Base-by-base conservation (phyloP, 2,797 vertebrate genomes). In the Spondyliosoma cantharus region DNA sequence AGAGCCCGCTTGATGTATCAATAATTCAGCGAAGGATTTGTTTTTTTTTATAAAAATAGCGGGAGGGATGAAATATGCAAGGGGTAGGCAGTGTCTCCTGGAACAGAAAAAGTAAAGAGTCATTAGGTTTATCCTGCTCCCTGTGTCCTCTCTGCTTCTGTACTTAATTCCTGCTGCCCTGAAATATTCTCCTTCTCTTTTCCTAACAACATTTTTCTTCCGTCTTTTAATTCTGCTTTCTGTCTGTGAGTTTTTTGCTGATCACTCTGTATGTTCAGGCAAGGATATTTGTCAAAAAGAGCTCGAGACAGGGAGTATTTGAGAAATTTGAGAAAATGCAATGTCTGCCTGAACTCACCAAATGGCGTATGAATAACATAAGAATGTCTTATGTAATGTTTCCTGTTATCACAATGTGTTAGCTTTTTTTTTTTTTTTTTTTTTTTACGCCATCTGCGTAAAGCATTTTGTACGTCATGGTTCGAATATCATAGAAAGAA, bases 31-130 rank as follows among this genome's bases (percentile, higher is more conserved):
- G 1, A 56, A 3, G 67, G 0, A 71, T 73, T 83, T 74, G 66
- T 74, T 68, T 63, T 3, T 32, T 13, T 16, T 49, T 58, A 69
- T 86, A 87, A 75, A 90, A 78, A 90, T 84, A 80, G 76, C n/a
- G 0, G 29, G 62, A 66, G 53, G 50, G 45, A 88, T 87, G 15
- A 91, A 90, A 89, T 84, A 89, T 88, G 79, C 63, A 87, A 76
- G 53, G 53, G 32, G 29, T 29, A 27, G 69, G 49, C 50, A 43
- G 72, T 17, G 71, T 76, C 42, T 76, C 12, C 52, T 71, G 7
- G 78, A 74, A 73, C 9, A 77, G 81, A 68, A 75, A 32, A 85
- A 83, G 76, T 77, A 42, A 78, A 63, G 60, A 75, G 85, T 82
- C 24, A 80, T 19, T 7, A 0, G 3, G 82, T 86, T 80, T 56